Percentiles rank a stretch among this genome's conserved stretches.
Conservation (phyloP, 2,888 invertebrate species). For the Drosophila meridionalis region DNA sequence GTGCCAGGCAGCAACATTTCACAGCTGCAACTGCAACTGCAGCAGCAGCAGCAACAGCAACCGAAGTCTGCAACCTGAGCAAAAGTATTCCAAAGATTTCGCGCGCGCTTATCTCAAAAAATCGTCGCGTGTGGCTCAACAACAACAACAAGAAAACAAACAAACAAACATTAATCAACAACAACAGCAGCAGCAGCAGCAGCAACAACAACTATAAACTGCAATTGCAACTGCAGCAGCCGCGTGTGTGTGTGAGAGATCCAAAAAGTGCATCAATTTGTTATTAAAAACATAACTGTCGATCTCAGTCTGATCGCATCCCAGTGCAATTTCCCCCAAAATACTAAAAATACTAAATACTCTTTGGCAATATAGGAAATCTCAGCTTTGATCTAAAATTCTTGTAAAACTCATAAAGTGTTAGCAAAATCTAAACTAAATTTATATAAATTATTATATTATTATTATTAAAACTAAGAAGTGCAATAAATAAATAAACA, state of each 20-base stretch:
- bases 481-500: background rate
- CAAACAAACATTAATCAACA: slow-evolving; percentile 29
- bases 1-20: slow-evolving; percentile 66
- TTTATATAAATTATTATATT: background rate
- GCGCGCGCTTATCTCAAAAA: slow-evolving; percentile 55
- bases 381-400: slow-evolving; percentile 17
- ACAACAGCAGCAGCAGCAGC: slow-evolving; percentile 16
- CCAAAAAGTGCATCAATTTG: slow-evolving; percentile 31
- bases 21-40: slow-evolving; percentile 51
- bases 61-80: slow-evolving; percentile 40
- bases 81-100: slow-evolving; percentile 53
- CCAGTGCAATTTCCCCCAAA: background rate
- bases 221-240: slow-evolving; percentile 33
- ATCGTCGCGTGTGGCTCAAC: slow-evolving; percentile 61
- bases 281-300: slow-evolving; percentile 34
- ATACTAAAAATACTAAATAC: slow-evolving; percentile 19
- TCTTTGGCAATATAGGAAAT: slow-evolving; percentile 8
- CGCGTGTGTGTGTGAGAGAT: slow-evolving; percentile 21
- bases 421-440: background rate
- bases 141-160: slow-evolving; percentile 20
- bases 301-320: slow-evolving; percentile 23
- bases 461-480: slow-evolving; percentile 1
- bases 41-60: slow-evolving; percentile 37
- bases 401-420: slow-evolving; percentile 20
- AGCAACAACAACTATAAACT: slow-evolving; percentile 29